Conservation (phyloP, 35 echinoderm and acorn worm genomes). For the Lytechinus variegatus region DNA sequence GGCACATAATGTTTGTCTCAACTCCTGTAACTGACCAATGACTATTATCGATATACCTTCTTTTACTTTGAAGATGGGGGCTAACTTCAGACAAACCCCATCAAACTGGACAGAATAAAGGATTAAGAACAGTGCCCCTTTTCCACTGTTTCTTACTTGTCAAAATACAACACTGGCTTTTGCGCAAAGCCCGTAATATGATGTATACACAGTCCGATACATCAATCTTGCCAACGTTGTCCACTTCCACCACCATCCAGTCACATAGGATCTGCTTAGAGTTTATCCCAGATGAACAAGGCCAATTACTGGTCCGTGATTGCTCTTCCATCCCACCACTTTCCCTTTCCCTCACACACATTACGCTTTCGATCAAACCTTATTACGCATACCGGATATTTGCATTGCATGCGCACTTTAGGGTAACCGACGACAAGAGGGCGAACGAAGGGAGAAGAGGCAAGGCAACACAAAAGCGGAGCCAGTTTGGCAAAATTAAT, state of each 20-base stretch:
- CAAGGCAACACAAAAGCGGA: slow-evolving; percentile 15
- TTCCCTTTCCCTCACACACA: slow-evolving; percentile 15
- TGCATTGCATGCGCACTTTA: slow-evolving; percentile 30
- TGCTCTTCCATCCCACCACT: neutral
- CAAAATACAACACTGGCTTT: neutral
- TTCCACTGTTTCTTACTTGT: neutral
- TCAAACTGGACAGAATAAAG: neutral
- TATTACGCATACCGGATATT: slow-evolving; percentile 49
- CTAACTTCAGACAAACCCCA: neutral
- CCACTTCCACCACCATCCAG: neutral
- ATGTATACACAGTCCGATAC: neutral
- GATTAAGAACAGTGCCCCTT: neutral
- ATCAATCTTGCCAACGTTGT: neutral
- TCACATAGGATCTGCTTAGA: neutral
- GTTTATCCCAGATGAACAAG: slow-evolving; percentile 27
- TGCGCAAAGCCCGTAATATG: neutral
- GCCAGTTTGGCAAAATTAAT: slow-evolving; percentile 54
- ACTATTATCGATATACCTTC: neutral
- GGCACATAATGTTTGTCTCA: neutral
- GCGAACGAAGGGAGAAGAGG: neutral
- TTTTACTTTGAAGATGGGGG: neutral
- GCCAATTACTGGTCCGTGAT: slow-evolving; percentile 44
- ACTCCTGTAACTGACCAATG: neutral
- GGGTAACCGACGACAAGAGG: neutral
- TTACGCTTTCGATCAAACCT: slow-evolving; percentile 43